Percentiles rank a stretch among this genome's conserved stretches.
Conservation (phyloP, 1,140 invertebrate species). For the Calycopis cecrops region DNA sequence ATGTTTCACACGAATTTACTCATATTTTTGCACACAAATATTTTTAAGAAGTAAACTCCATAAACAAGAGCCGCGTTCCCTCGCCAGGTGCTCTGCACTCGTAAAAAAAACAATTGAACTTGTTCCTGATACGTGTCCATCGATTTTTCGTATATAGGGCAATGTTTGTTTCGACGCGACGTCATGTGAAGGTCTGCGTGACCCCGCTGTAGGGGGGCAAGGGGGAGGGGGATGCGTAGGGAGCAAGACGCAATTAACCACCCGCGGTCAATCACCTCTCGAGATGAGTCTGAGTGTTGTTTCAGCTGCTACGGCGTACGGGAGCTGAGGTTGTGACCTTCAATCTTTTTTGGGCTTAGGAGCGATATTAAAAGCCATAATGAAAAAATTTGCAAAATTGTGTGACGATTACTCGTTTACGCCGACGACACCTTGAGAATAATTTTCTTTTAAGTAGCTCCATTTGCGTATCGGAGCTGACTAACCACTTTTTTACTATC, state of each 20-base stretch:
- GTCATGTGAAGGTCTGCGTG: constrained; percentile 54
- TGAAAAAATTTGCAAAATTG: too few species aligned
- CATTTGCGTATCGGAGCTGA: too few species aligned
- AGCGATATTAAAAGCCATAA: too few species aligned
- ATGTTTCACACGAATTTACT: too few species aligned
- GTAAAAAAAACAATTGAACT: constrained; percentile 42
- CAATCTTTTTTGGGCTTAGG: neutral
- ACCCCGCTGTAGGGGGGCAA: constrained; percentile 30
- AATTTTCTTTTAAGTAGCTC: too few species aligned
- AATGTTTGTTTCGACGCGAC: constrained; percentile 44
- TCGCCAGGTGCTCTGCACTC: neutral
- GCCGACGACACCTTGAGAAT: too few species aligned
- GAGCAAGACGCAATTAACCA: constrained; percentile 53
- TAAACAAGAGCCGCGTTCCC: too few species aligned
- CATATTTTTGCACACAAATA: too few species aligned
- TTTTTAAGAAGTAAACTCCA: too few species aligned
- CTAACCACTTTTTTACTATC: too few species aligned
- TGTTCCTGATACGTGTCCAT: constrained; percentile 50
- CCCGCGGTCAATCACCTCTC: constrained; percentile 51
- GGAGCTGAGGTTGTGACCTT: constrained; percentile 17
- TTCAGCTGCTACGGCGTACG: constrained; percentile 18
- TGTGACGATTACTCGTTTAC: too few species aligned
- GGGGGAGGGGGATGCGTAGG: constrained; percentile 17
- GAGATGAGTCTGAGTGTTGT: constrained; percentile 1
- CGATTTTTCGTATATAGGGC: constrained; percentile 64